Conservation (phyloP, 2,113 vertebrate species). For the Muntiacus reevesi region DNA sequence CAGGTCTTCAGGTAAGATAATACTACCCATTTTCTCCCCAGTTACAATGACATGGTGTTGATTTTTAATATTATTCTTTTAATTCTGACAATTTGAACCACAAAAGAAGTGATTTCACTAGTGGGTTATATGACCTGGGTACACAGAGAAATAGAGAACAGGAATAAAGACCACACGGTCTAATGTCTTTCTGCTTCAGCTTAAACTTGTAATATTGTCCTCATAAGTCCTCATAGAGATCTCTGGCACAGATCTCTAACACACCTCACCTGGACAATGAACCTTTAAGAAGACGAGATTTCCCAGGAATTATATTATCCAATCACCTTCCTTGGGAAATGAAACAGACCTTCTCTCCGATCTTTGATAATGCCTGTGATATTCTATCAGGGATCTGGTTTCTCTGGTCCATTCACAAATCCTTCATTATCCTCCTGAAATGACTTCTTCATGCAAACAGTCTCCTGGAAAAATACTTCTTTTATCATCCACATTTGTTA, state of each 20-base stretch:
- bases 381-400: not conserved
- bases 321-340: not conserved
- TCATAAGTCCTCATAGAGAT: not conserved
- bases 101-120: not conserved
- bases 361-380: not conserved
- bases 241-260: not conserved
- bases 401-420: not conserved
- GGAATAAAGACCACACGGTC: not conserved
- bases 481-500: not conserved
- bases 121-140: not conserved
- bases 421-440: not conserved
- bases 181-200: not conserved
- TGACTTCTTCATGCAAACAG: not conserved
- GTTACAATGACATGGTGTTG: not conserved
- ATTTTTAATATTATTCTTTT: not conserved
- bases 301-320: not conserved
- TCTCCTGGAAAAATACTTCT: not conserved
- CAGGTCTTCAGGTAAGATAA: not conserved
- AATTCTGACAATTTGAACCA: not conserved
- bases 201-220: not conserved
- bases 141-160: not conserved
- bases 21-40: not conserved
- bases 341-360: not conserved
- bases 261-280: not conserved
- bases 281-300: not conserved